Percentiles rank a stretch among this genome's conserved stretches.
phyloP scores from a whole-genome alignment of 2,888 invertebrate species.

The Athalia rosae region DNA sequence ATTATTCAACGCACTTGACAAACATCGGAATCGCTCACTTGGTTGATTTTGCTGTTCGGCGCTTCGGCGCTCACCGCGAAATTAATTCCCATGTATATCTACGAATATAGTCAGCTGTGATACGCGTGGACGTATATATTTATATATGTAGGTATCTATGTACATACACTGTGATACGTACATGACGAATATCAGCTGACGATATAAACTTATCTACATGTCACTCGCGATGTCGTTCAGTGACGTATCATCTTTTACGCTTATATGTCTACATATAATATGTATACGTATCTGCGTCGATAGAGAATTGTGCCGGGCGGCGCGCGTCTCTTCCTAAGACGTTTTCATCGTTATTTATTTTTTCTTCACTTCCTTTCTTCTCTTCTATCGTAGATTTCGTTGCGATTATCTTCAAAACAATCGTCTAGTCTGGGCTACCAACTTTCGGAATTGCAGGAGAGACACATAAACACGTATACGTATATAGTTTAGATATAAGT shows the following conservation, averaged over 20 bases:
- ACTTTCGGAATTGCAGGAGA: conserved; percentile 16
- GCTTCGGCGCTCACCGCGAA: conserved; percentile 19
- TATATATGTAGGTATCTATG: not conserved
- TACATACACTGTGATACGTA: not conserved
- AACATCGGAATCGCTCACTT: conserved; percentile 39
- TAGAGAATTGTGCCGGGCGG: not conserved
- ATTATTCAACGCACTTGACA: conserved; percentile 56
- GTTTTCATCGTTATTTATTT: not conserved
- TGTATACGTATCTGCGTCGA: not conserved
- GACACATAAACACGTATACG: conserved; percentile 29
- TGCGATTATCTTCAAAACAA: too few species aligned
- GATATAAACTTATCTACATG: conserved; percentile 54
- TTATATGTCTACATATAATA: too few species aligned
- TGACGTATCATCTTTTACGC: conserved; percentile 2
- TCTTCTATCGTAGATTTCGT: not conserved
- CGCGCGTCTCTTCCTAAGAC: too few species aligned
- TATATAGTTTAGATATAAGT: not conserved
- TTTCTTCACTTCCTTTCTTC: not conserved
- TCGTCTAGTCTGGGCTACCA: not conserved
- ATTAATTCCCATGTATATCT: not conserved
- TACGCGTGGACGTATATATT: not conserved
- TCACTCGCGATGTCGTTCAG: conserved; percentile 9
- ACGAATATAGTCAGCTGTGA: not conserved
- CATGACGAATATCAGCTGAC: conserved; percentile 56
- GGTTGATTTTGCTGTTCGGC: too few species aligned